These are phyloP conservation scores for Trogon melanurus DNA, from an alignment of 2,113 vertebrate genomes.

Conservation along the genomic window DNA sequence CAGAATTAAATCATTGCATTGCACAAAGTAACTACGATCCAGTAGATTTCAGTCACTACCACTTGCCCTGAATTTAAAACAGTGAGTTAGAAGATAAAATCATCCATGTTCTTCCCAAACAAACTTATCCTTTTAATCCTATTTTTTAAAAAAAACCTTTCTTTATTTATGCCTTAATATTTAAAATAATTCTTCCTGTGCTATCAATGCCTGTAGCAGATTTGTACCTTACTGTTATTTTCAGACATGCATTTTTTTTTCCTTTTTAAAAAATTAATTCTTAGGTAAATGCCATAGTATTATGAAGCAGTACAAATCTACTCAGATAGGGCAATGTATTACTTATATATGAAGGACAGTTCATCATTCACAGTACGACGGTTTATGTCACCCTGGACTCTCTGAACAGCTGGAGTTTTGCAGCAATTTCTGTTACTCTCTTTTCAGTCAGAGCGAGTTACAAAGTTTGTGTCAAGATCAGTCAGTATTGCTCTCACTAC, in stretches of 20 bases:
- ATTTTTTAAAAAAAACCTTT: neutral
- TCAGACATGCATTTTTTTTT: neutral
- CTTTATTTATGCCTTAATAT: neutral
- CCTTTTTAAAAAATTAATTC: neutral
- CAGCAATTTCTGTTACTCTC: neutral
- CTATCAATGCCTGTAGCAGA: neutral
- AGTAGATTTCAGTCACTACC: slow-evolving; percentile 35
- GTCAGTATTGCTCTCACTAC: neutral
- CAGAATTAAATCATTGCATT: neutral
- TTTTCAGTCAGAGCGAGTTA: neutral
- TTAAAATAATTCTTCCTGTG: neutral
- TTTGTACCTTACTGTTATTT: neutral
- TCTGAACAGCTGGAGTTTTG: neutral
- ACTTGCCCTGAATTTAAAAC: slow-evolving; percentile 28
- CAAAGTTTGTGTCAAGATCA: neutral
- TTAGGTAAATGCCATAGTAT: neutral
- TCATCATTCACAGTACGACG: neutral
- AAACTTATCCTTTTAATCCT: neutral
- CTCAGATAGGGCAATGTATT: neutral
- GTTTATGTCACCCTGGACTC: neutral
- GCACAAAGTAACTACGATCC: slow-evolving; percentile 27
- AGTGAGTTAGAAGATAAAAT: slow-evolving; percentile 26
- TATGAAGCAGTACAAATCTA: neutral
- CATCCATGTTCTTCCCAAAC: neutral
- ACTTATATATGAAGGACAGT: neutral